These are phyloP conservation scores for Cisticola juncidis DNA, from an alignment of 2,113 vertebrate species.

Conservation along the genomic window DNA sequence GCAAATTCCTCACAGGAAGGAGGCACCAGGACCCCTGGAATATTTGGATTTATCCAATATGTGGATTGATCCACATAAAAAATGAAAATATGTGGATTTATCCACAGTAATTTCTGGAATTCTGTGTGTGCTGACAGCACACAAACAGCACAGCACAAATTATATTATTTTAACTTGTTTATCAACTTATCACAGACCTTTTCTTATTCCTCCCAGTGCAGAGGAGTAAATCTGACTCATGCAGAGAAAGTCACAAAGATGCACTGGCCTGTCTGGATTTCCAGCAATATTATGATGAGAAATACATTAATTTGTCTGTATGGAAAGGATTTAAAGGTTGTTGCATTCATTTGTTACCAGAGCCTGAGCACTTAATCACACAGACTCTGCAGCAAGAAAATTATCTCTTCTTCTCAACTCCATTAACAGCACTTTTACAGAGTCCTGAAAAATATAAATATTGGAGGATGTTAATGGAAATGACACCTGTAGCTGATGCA, in stretches of 20 bases:
- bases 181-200: neutral
- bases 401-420: slow-evolving; percentile 44
- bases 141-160: neutral
- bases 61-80: too few relatives aligned
- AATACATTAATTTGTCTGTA: slow-evolving; percentile 57
- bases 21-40: neutral
- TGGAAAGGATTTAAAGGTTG: slow-evolving; percentile 61
- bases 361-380: slow-evolving; percentile 56
- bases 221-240: slow-evolving; percentile 17
- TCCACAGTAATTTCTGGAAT: neutral
- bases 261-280: neutral
- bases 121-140: neutral
- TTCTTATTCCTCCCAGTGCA: neutral
- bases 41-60: slow-evolving; percentile 24
- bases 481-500: slow-evolving; percentile 47
- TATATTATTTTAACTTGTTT: slow-evolving; percentile 54
- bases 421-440: slow-evolving; percentile 32
- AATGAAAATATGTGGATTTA: too few relatives aligned
- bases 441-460: slow-evolving; percentile 63
- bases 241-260: neutral
- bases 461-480: slow-evolving; percentile 61
- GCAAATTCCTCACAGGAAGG: neutral
- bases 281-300: slow-evolving; percentile 18
- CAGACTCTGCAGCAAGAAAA: slow-evolving; percentile 50
- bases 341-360: slow-evolving; percentile 51